Base-by-base conservation (phyloP, 2,888 invertebrate genomes). In the Azorinus chamasolen region DNA sequence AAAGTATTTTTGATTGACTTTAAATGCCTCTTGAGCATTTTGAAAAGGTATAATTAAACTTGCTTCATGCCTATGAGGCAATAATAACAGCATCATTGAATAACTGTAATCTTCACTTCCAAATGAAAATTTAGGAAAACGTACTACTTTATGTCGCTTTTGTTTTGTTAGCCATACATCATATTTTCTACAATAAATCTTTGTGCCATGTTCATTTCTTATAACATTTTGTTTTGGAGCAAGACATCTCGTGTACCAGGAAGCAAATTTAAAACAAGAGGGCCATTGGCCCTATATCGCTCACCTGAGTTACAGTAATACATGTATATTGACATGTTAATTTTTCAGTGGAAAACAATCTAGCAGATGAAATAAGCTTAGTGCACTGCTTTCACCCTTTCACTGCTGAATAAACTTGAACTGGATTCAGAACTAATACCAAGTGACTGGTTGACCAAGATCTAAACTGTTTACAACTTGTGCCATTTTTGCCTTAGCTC, bases 61-160 rank as follows among this genome's bases (percentile, higher is more conserved):
- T 3, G 2, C 1, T 5, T 32, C 5, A 16, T 16, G 4, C 18
- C 55, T 8, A 37, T 55, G 55, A n/a, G 55, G 55, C 37, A 58
- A 25, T 8, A 59, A 48, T 14, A 46, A 46, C 25, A 45, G 6
- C 22, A 59, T 27, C 48, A 59, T 46, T 14, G n/a, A 27, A 27
- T 46, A 59, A 46, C 27, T 46, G 20, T 59, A 59, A 12, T 59
- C 59, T 8, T 46, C 48, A 27, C 27, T 46, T n/a, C 46, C 48
- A 59, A 46, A 45, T 27, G 59, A 14, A 46, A 59, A 46, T 5
- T 25, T 4, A 41, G 59, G 46, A 27, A 46, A 59, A 2, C 59
- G 8, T n/a, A 59, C 37, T 8, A 59, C 59, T 46, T 10, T 8
- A 32, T n/a, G 25, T 18, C 22, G 22, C 14, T 10, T 27, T 8